Base-by-base conservation (phyloP, 1,140 invertebrate species). In the Orussus abietinus region DNA sequence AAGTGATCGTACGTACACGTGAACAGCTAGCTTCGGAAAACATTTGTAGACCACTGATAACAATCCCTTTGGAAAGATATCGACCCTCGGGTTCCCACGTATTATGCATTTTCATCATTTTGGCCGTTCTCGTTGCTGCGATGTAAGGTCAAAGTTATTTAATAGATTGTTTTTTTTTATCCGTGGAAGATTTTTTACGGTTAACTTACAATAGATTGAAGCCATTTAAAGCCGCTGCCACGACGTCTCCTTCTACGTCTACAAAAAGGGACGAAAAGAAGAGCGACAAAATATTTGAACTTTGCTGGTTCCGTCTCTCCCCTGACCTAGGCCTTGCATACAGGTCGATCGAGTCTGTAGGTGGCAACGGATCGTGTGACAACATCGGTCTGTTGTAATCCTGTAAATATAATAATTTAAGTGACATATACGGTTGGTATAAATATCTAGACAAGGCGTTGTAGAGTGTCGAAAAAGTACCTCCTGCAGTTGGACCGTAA, bases 281-380 rank as follows among this genome's bases (percentile, higher is more conserved):
- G 31, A 59, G 43, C 7, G 57, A 59, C 7, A 67, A 46, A 6
- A 63, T 10, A 39, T 62, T 61, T 1, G 53, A 55, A 40, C 41
- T 54, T 12, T 14, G 38, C 41, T 43, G 29, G 13, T 31, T 39
- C 17, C 26, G 39, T 14, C 47, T 47, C 9, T 34, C 21, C 26
- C 36, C 54, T 36, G 46, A 10, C 4, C 34, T n/a, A 34, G 50
- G 36, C 42, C 38, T 45, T 29, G 60, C 57, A 63, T 92, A 92
- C 33, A 83, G 77, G 56, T 85, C 78, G 17, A 90, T 80, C 1
- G 84, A 81, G 65, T 92, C 85, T 17, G 61, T 45, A 5, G 90
- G 90, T 6, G 89, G 90, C 29, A 92, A 69, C 5, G 89, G 89
- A 72, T 92, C 89, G 59, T 87, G 85, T 28, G 80, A 83, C 57